Percentiles rank a stretch among this genome's conserved stretches.
Evolutionary conservation across 2,888 invertebrate species (phyloP).

Genomic region (Erpobdella octoculata): DNA sequence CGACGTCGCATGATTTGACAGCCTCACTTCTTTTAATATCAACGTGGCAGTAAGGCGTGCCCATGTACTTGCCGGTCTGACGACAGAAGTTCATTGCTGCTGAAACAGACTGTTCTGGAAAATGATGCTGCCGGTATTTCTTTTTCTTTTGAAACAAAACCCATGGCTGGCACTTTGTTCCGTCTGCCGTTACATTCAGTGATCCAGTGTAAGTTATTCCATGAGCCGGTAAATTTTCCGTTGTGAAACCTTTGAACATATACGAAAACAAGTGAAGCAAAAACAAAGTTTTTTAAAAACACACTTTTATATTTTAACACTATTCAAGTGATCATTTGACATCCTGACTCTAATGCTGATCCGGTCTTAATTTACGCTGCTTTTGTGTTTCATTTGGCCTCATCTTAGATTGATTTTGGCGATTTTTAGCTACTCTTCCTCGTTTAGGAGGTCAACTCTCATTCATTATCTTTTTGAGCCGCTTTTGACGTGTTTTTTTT

Average conservation of each 20-base stretch:
- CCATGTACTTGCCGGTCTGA: background rate
- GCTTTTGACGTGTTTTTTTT: too few relatives aligned
- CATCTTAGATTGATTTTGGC: too few relatives aligned
- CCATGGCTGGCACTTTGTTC: background rate
- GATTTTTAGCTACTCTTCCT: too few relatives aligned
- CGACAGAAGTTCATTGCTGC: conserved; percentile 1
- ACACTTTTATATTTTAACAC: too few relatives aligned
- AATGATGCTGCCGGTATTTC: background rate
- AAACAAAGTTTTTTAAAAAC: too few relatives aligned
- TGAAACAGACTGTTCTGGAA: background rate
- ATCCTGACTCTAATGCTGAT: too few relatives aligned
- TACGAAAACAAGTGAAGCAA: too few relatives aligned
- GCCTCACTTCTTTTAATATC: background rate
- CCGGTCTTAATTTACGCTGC: too few relatives aligned
- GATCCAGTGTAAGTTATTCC: background rate
- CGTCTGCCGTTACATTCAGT: background rate
- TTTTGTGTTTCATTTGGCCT: too few relatives aligned
- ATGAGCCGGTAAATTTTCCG: background rate
- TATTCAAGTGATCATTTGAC: too few relatives aligned
- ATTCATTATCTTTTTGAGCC: too few relatives aligned
- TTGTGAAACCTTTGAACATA: background rate
- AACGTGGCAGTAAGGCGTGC: conserved; percentile 3
- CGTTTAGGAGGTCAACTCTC: too few relatives aligned
- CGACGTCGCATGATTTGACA: background rate
- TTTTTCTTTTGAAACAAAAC: background rate